phyloP scores from a whole-genome alignment of 2,888 invertebrate species.

The Drosophila mayaguana region DNA sequence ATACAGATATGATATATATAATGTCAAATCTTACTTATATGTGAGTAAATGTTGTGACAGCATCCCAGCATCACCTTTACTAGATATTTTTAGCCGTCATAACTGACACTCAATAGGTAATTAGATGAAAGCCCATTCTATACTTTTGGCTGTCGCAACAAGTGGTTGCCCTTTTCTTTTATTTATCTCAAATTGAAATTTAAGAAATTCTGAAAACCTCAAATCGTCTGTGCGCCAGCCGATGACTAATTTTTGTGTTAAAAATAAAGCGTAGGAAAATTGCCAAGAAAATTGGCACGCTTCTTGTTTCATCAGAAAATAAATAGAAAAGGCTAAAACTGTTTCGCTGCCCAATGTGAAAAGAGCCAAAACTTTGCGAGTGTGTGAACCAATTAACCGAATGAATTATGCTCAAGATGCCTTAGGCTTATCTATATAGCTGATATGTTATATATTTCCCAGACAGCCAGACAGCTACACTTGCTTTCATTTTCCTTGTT shows the following conservation, averaged over 20 bases:
- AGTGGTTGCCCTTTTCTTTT: slow-evolving; percentile 49
- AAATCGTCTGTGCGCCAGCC: slow-evolving; percentile 28
- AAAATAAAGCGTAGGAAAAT: slow-evolving; percentile 65
- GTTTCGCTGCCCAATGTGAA: slow-evolving; percentile 6
- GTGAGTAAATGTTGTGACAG: slow-evolving; percentile 9
- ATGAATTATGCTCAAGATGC: slow-evolving; percentile 65
- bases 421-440: slow-evolving; percentile 39
- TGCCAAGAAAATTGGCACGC: slow-evolving; percentile 77
- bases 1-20: background rate
- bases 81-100: slow-evolving; percentile 23
- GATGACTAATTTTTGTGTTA: slow-evolving; percentile 72
- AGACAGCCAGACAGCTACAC: background rate
- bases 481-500: slow-evolving; percentile 24
- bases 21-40: background rate
- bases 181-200: slow-evolving; percentile 38
- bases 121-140: slow-evolving; percentile 28
- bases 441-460: slow-evolving; percentile 16
- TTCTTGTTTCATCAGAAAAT: slow-evolving; percentile 53
- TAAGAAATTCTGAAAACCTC: slow-evolving; percentile 26
- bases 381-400: slow-evolving; percentile 75
- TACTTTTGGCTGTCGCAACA: slow-evolving; percentile 51
- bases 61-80: slow-evolving; percentile 23
- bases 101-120: slow-evolving; percentile 38
- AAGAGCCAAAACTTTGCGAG: slow-evolving; percentile 26
- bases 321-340: slow-evolving; percentile 5